Conservation (phyloP, 1,140 invertebrate genomes). For the Brachionus asplanchnoidis region DNA sequence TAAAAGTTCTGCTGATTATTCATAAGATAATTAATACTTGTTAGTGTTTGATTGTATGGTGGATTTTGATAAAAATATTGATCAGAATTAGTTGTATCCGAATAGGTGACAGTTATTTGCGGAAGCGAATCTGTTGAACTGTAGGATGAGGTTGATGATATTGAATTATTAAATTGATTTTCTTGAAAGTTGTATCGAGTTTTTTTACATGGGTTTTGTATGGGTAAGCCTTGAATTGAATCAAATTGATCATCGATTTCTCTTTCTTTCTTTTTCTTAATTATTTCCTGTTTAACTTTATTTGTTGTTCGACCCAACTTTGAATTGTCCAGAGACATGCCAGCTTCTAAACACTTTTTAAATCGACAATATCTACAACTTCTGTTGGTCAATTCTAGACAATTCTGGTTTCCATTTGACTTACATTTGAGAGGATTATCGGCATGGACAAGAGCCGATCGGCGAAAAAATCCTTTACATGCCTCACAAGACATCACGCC, state of each 20-base stretch:
- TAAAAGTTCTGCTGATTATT: neutral
- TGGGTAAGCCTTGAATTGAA: neutral
- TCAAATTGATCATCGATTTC: neutral
- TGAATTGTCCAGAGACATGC: slow-evolving; percentile 92
- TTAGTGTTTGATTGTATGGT: neutral
- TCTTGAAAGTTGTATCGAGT: neutral
- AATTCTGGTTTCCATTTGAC: slow-evolving; percentile 49
- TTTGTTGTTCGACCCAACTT: neutral
- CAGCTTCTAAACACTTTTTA: slow-evolving; percentile 95
- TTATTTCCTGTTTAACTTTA: slow-evolving; percentile 35
- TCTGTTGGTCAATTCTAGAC: slow-evolving; percentile 51
- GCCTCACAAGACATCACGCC: slow-evolving; percentile 57
- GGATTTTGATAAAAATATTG: neutral
- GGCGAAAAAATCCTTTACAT: slow-evolving; percentile 50
- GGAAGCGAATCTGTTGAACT: neutral
- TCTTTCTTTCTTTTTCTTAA: neutral
- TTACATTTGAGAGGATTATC: slow-evolving; percentile 50
- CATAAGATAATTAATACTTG: neutral
- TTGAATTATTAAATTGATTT: neutral
- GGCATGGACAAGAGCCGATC: slow-evolving; percentile 53
- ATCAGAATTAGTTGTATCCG: neutral
- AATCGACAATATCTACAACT: slow-evolving; percentile 96
- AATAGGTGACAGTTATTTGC: neutral
- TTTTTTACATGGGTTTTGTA: neutral
- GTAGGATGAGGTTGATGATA: neutral